Evolutionary conservation across 37 sponge, comb jelly and placozoan genomes (phyloP).

Genomic region (Chondrosia reniformis): DNA sequence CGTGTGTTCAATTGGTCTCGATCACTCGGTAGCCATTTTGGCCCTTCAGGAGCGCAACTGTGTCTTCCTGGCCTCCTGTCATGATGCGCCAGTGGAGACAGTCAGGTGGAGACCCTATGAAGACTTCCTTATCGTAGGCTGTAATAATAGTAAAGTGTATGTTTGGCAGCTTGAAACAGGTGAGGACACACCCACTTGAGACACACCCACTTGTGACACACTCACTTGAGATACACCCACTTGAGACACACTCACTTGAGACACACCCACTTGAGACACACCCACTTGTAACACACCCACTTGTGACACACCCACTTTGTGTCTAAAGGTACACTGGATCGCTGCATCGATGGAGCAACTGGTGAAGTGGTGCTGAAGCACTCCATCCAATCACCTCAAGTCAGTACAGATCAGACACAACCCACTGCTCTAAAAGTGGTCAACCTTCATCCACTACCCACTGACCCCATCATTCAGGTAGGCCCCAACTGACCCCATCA

Average conservation of each 20-base stretch:
- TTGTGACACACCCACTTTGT: no score
- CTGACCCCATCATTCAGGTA: constrained; percentile 8
- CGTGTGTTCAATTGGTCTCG: constrained; percentile 81
- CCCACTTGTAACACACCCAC: no score
- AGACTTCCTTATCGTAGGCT: constrained; percentile 80
- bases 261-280: no score
- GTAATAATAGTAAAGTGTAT: constrained; percentile 78
- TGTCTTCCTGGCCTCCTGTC: constrained; percentile 74
- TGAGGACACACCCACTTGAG: no score
- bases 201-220: no score
- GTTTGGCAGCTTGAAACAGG: constrained; percentile 91
- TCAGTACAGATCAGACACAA: neutral
- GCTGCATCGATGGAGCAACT: constrained; percentile 65
- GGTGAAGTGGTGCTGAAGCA: constrained; percentile 42
- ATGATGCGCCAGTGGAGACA: constrained; percentile 62
- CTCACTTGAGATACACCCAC: no score
- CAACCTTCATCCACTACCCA: constrained; percentile 18
- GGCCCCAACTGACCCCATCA: no score
- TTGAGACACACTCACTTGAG: no score
- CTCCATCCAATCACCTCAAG: neutral
- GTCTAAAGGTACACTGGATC: constrained; percentile 59
- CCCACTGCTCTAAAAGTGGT: neutral
- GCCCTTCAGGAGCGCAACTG: constrained; percentile 70
- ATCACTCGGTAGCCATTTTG: constrained; percentile 90
- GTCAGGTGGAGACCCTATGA: constrained; percentile 77